A percentile compares a stretch with the other conserved stretches of the same genome.
These are phyloP conservation scores for Alcedo atthis DNA, from an alignment of 2,797 vertebrate genomes.

Conservation along the genomic window DNA sequence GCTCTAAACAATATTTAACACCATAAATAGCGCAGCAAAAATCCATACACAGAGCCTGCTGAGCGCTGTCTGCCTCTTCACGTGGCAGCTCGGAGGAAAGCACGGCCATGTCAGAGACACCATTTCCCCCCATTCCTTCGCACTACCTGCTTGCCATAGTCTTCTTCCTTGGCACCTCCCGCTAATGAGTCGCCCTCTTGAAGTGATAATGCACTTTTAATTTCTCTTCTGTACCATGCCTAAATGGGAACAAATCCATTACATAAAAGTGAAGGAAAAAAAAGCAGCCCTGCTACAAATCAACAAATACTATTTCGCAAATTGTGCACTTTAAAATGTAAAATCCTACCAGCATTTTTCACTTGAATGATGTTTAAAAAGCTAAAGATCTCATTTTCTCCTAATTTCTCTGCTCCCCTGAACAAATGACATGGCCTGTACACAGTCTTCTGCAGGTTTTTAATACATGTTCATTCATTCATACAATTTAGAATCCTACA, in stretches of 20 bases:
- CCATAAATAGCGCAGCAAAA: neutral
- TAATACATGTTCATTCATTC: neutral
- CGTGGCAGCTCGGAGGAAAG: neutral
- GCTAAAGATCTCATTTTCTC: neutral
- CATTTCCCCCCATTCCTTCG: neutral
- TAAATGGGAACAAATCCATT: slow-evolving; percentile 71
- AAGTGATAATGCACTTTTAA: slow-evolving; percentile 73
- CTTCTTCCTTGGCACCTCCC: slow-evolving; percentile 42
- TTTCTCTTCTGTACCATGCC: slow-evolving; percentile 79
- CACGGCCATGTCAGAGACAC: neutral
- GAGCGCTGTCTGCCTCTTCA: neutral
- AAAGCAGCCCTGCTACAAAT: neutral
- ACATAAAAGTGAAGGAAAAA: neutral
- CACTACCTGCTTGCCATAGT: slow-evolving; percentile 65
- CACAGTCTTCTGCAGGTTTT: neutral
- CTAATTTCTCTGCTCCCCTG: neutral
- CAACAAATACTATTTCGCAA: neutral
- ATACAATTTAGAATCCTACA: neutral
- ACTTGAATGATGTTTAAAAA: neutral
- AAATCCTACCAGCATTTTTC: neutral
- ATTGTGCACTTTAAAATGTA: neutral
- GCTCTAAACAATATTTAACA: neutral
- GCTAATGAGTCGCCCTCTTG: slow-evolving; percentile 55
- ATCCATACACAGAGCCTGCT: neutral
- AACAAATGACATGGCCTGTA: neutral